These are phyloP conservation scores for Proisotoma minuta DNA, from an alignment of 2,888 invertebrate species.

Conservation along the genomic window DNA sequence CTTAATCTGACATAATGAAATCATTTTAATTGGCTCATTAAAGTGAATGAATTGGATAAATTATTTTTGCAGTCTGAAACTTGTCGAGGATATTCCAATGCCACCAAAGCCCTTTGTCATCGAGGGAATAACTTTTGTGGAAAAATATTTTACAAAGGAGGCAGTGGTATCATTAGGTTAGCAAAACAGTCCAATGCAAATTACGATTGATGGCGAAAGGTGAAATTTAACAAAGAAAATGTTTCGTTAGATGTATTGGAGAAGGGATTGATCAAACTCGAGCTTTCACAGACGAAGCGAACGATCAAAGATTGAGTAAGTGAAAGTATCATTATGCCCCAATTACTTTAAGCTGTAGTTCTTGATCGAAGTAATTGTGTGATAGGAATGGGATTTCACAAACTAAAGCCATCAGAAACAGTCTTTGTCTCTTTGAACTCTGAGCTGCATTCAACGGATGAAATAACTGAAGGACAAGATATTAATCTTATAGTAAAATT, in stretches of 20 bases:
- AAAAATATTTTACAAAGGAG: conserved; percentile 37
- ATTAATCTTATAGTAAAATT: conserved; percentile 21
- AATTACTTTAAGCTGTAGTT: too few relatives aligned
- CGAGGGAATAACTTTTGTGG: conserved; percentile 31
- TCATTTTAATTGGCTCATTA: not conserved
- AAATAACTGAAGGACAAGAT: conserved; percentile 20
- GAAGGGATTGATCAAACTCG: conserved; percentile 38
- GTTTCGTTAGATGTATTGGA: conserved; percentile 36
- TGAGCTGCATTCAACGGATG: not conserved
- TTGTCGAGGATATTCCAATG: conserved; percentile 36
- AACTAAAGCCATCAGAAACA: conserved; percentile 33
- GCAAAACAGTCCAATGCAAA: too few relatives aligned
- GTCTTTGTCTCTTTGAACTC: conserved; percentile 12
- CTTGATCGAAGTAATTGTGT: conserved; percentile 7
- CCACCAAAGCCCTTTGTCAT: conserved; percentile 33
- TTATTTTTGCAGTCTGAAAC: conserved; percentile 26
- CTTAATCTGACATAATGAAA: not conserved
- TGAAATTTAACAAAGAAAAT: too few relatives aligned
- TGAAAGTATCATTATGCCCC: too few relatives aligned
- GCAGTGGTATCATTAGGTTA: conserved; percentile 35
- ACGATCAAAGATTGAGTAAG: conserved; percentile 18
- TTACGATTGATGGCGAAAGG: too few relatives aligned
- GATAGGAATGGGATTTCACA: conserved; percentile 31
- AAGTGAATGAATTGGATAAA: not conserved
- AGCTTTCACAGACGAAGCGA: conserved; percentile 32